phyloP scores from a whole-genome alignment of 2,888 invertebrate genomes.

The Drosophila kuntzei region DNA sequence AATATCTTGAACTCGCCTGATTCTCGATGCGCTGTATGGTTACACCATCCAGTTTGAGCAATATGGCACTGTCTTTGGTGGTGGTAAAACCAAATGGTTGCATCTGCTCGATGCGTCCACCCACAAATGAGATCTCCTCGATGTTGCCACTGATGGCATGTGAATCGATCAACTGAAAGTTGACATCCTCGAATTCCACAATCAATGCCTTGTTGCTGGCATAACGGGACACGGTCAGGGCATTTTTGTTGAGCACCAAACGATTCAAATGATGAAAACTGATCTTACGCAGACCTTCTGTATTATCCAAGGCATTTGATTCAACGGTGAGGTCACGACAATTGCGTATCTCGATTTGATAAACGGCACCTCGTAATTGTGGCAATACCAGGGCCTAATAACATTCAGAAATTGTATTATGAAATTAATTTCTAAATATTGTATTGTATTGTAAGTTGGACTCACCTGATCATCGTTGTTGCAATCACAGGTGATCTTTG shows the following conservation, averaged over 20 bases:
- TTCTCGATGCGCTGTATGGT: slow-evolving; percentile 87
- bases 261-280: slow-evolving; percentile 88
- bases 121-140: slow-evolving; percentile 89
- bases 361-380: slow-evolving; percentile 83
- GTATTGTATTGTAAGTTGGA: not conserved
- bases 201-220: slow-evolving; percentile 83
- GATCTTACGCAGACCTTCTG: slow-evolving; percentile 88
- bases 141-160: slow-evolving; percentile 90
- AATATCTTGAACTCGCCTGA: slow-evolving; percentile 71
- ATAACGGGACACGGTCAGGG: slow-evolving; percentile 88
- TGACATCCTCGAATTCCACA: slow-evolving; percentile 85
- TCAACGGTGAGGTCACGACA: slow-evolving; percentile 88
- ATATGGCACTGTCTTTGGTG: slow-evolving; percentile 88
- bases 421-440: not conserved
- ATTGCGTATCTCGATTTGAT: slow-evolving; percentile 88
- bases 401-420: too few species aligned
- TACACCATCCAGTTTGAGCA: slow-evolving; percentile 88
- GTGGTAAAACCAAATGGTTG: slow-evolving; percentile 92
- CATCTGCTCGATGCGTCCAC: slow-evolving; percentile 88
- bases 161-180: slow-evolving; percentile 87
- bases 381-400: slow-evolving; percentile 88
- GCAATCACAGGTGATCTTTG: slow-evolving; percentile 84
- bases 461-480: slow-evolving; percentile 83
- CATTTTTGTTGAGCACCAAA: slow-evolving; percentile 88
- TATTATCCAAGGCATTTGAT: slow-evolving; percentile 87